Base-by-base conservation (phyloP, 2,113 vertebrate genomes). In the Megalops atlanticus region DNA sequence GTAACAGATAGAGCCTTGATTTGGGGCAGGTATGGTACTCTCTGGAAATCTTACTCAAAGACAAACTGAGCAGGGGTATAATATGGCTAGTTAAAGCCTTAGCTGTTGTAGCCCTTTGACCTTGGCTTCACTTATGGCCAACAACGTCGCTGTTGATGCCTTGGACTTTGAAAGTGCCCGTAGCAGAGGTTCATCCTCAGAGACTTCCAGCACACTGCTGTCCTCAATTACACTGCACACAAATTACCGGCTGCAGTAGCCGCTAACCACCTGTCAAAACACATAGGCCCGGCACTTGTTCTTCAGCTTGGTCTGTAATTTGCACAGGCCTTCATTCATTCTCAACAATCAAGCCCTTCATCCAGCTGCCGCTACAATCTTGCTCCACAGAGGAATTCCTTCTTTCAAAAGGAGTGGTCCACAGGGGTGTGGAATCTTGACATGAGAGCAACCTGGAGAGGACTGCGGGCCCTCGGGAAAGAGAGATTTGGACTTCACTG, bases 261-360 rank as follows among this genome's bases (percentile, higher is more conserved):
- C 21, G 78, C 31, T 36, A 71, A 79, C 27, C 70, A 49, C 64
- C 45, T 71, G 68, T 71, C 40, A 71, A 47, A 79, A 72, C 78
- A 52, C 69, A 41, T 41, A 16, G 64, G 43, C 12, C 78, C 39
- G 58, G 76, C 52, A n/a, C 72, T 10, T 11, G 72, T 24, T 78
- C 58, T 31, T 64, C 58, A 64, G 11, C 4, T 64, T 10, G 10
- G 58, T 64, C 58, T 24, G 58, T 10, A 31, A 64, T 64, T 64
- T n/a, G n/a, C 58, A 64, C 58, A 64, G 38, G 39, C 54, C 77
- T 69, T 36, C 77, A 64, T 64, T 78, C 77, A 21, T 78, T 43
- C 7, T 36, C 15, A 49, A 78, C 52, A 39, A 41, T 39, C 21
- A 14, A 27, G 33, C 38, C 54, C 27, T 43, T 70, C 41, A 49